Conservation (phyloP, 2,888 invertebrate species). For the Troides aeacus region DNA sequence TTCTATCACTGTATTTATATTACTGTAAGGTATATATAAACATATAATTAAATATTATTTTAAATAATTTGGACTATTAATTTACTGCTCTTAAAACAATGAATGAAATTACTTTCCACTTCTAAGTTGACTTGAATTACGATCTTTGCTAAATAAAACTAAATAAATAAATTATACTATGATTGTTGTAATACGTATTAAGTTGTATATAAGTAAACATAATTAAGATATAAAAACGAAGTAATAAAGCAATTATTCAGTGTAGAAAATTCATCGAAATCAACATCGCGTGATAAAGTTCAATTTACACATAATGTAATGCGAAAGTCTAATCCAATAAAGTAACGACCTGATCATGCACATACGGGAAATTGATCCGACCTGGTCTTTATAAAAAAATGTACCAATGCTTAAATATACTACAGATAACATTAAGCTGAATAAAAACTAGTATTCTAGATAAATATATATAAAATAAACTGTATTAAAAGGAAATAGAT, state of each 20-base stretch:
- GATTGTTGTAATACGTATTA: too few species aligned
- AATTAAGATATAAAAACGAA: neutral
- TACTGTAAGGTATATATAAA: too few species aligned
- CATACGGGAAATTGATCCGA: slow-evolving; percentile 38
- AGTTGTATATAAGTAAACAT: too few species aligned
- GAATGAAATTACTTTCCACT: too few species aligned
- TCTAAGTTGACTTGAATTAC: too few species aligned
- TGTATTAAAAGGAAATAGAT: too few species aligned
- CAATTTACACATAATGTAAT: slow-evolving; percentile 33
- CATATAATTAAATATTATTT: too few species aligned
- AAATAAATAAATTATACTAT: neutral
- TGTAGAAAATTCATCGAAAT: neutral
- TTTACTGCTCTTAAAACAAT: neutral
- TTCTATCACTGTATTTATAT: too few species aligned
- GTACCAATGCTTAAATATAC: neutral
- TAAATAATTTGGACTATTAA: too few species aligned
- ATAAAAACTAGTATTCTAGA: neutral
- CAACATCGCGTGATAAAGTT: slow-evolving; percentile 30
- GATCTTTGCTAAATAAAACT: neutral
- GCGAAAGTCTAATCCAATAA: slow-evolving; percentile 29
- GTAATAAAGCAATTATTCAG: neutral
- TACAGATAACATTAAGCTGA: neutral
- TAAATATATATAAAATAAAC: neutral
- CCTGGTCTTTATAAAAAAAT: slow-evolving; percentile 19
- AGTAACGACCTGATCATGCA: slow-evolving; percentile 29